phyloP scores from a whole-genome alignment of 2,888 invertebrate species.

The Erebia ligea region DNA sequence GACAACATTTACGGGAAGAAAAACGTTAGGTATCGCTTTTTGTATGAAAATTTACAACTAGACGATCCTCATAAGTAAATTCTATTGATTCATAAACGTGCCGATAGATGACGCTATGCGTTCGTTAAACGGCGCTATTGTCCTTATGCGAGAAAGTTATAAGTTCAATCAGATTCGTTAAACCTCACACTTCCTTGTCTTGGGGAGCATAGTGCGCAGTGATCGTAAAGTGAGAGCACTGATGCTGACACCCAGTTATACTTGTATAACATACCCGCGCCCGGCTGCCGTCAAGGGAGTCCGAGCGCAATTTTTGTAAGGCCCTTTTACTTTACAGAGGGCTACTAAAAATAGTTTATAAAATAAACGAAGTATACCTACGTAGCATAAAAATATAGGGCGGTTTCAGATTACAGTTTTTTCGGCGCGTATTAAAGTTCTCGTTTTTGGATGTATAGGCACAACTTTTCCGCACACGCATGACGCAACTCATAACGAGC shows the following conservation, averaged over 20 bases:
- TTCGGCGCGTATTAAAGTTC: no score
- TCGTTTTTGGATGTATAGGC: no score
- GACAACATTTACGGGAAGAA: no score
- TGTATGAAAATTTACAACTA: no score
- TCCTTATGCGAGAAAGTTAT: slow-evolving; percentile 39
- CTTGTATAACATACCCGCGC: slow-evolving; percentile 78
- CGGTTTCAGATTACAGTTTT: no score
- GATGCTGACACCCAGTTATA: slow-evolving; percentile 89
- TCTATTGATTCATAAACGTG: neutral
- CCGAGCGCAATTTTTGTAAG: slow-evolving; percentile 91
- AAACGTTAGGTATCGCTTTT: no score
- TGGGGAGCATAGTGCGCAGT: slow-evolving; percentile 93
- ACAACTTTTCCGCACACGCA: no score
- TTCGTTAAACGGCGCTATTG: slow-evolving; percentile 57
- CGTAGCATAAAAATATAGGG: no score
- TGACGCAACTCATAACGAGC: no score
- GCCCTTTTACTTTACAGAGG: slow-evolving; percentile 87
- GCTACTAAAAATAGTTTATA: no score
- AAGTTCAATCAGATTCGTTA: neutral
- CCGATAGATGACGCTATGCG: slow-evolving; percentile 64
- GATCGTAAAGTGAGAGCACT: slow-evolving; percentile 94
- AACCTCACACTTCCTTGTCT: slow-evolving; percentile 86
- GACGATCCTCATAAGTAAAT: no score
- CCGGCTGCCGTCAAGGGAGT: slow-evolving; percentile 75
- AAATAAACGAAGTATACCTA: no score